These are phyloP conservation scores for Polyploca ridens DNA, from an alignment of 2,888 invertebrate species.

Conservation along the genomic window DNA sequence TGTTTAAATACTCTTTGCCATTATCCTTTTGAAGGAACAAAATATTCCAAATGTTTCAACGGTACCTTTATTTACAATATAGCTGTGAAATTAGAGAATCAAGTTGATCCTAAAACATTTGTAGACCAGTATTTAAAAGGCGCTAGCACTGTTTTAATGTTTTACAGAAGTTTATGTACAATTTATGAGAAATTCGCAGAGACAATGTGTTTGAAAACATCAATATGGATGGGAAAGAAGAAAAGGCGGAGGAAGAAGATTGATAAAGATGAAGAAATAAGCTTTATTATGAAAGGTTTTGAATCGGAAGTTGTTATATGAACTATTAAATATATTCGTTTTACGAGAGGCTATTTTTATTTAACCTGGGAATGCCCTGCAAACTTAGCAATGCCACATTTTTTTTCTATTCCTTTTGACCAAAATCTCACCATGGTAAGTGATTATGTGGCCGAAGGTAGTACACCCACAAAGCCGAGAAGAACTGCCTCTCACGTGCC, in stretches of 20 bases:
- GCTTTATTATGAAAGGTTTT: slow-evolving; percentile 71
- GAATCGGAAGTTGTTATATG: slow-evolving; percentile 68
- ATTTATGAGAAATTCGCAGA: slow-evolving; percentile 50
- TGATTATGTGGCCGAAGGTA: no score
- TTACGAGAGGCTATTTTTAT: slow-evolving; percentile 9
- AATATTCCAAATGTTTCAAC: slow-evolving; percentile 87
- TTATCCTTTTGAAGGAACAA: slow-evolving; percentile 82
- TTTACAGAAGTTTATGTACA: slow-evolving; percentile 64
- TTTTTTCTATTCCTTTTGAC: no score
- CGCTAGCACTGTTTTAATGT: slow-evolving; percentile 60
- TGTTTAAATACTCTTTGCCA: slow-evolving; percentile 87
- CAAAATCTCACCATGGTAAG: no score
- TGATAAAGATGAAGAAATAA: slow-evolving; percentile 50
- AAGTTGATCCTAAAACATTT: slow-evolving; percentile 81
- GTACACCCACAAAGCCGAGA: no score
- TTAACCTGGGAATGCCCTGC: no score
- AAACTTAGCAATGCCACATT: no score
- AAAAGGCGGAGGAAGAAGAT: slow-evolving; percentile 53
- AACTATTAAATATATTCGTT: slow-evolving; percentile 36
- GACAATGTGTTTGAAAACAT: slow-evolving; percentile 55
- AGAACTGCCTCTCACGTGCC: no score
- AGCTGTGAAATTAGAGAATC: slow-evolving; percentile 85
- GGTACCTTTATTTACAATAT: slow-evolving; percentile 92
- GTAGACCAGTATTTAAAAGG: slow-evolving; percentile 78
- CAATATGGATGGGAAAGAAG: slow-evolving; percentile 52